These are phyloP conservation scores for Drosophila mettleri DNA, from an alignment of 2,888 invertebrate species.

Conservation along the genomic window DNA sequence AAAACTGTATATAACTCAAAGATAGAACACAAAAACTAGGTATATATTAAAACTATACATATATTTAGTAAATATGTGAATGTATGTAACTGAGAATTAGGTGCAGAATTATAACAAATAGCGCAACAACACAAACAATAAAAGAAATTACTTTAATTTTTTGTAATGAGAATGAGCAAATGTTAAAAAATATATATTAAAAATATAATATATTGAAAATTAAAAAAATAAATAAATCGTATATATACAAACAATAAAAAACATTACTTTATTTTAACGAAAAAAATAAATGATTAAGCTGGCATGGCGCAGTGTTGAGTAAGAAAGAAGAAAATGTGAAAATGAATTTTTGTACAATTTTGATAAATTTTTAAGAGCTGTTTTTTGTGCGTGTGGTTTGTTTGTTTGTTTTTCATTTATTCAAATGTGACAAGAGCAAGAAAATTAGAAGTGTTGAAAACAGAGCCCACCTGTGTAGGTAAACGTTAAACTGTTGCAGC, in stretches of 20 bases:
- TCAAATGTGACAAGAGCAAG: constrained; percentile 50
- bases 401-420: constrained; percentile 38
- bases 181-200: constrained; percentile 28
- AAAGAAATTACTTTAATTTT: constrained; percentile 77
- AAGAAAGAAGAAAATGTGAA: constrained; percentile 23
- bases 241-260: constrained; percentile 67
- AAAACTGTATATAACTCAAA: constrained; percentile 33
- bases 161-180: constrained; percentile 49
- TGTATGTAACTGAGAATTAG: constrained; percentile 66
- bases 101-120: constrained; percentile 64
- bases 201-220: constrained; percentile 22
- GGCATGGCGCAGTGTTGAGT: constrained; percentile 35
- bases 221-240: constrained; percentile 15
- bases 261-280: constrained; percentile 76
- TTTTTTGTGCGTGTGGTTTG: constrained; percentile 63
- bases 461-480: constrained; percentile 74
- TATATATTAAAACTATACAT: constrained; percentile 44
- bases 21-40: constrained; percentile 11
- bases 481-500: constrained; percentile 54
- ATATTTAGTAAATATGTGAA: constrained; percentile 38
- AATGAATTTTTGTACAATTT: constrained; percentile 71
- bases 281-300: constrained; percentile 4
- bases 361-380: constrained; percentile 77
- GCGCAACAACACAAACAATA: constrained; percentile 67
- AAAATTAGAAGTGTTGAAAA: constrained; percentile 39